Evolutionary conservation across 2,113 vertebrate genomes (phyloP).

Genomic region (Serinus canaria): DNA sequence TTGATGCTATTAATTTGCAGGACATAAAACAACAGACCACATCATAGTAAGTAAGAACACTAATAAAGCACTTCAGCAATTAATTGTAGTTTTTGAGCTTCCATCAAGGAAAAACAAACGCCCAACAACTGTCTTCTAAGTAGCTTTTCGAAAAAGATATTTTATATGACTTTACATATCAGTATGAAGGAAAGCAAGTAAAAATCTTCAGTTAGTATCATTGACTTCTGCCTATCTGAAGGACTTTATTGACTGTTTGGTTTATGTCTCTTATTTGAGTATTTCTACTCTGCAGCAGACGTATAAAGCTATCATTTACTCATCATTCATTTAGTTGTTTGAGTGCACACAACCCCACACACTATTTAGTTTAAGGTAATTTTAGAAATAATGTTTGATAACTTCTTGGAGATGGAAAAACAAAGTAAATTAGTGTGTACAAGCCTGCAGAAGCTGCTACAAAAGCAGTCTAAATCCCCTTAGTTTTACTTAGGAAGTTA

Average conservation of each 20-base stretch:
- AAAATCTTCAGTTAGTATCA: not conserved
- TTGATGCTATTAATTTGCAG: slow-evolving; percentile 20
- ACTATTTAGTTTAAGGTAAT: not conserved
- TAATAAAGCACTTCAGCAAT: not conserved
- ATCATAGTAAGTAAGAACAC: not conserved
- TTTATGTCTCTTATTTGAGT: not conserved
- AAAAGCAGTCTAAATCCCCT: not conserved
- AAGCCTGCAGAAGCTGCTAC: not conserved
- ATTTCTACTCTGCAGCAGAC: not conserved
- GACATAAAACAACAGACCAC: not conserved
- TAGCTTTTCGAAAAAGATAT: not conserved
- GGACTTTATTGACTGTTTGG: not conserved
- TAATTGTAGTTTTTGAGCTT: not conserved
- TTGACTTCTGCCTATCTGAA: not conserved
- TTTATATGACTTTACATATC: not conserved
- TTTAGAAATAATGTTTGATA: not conserved
- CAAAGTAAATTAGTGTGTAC: not conserved
- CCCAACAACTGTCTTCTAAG: not conserved
- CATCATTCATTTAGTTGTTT: not conserved
- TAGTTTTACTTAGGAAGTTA: not conserved
- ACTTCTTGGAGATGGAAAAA: not conserved
- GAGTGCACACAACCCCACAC: not conserved
- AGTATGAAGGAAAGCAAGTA: not conserved
- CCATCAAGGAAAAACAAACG: not conserved
- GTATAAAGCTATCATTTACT: not conserved